Evolutionary conservation across 2,113 vertebrate genomes (phyloP).

Genomic region (Tricholaema leucomelas): DNA sequence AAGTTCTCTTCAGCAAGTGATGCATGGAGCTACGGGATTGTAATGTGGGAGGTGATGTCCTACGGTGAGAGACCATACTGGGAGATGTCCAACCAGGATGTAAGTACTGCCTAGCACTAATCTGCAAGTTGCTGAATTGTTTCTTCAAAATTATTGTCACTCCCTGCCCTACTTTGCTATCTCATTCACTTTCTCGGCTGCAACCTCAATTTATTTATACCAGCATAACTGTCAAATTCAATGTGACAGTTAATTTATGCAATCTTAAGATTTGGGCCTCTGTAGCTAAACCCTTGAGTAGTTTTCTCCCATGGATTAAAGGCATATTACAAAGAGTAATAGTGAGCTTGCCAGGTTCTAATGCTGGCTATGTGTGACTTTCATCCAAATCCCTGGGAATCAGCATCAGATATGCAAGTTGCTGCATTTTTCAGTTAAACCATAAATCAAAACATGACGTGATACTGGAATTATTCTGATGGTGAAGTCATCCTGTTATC

Average conservation of each 20-base stretch:
- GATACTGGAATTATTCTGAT: neutral
- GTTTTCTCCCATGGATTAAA: neutral
- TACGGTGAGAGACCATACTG: conserved; percentile 95
- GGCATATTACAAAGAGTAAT: neutral
- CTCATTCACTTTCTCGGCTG: neutral
- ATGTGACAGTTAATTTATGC: neutral
- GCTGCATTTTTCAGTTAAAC: neutral
- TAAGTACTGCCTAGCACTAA: conserved; percentile 72
- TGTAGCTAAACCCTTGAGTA: neutral
- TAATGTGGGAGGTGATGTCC: conserved; percentile 99
- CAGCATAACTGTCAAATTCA: neutral
- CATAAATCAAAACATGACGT: neutral
- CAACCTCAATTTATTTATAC: neutral
- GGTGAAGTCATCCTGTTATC: neutral
- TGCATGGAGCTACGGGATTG: conserved; percentile 95
- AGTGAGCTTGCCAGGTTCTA: neutral
- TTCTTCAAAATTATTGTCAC: neutral
- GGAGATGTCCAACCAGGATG: conserved; percentile 99
- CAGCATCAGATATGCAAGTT: neutral
- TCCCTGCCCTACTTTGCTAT: neutral
- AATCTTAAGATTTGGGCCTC: neutral
- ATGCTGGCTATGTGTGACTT: neutral
- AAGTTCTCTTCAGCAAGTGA: conserved; percentile 96
- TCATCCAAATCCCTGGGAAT: neutral
- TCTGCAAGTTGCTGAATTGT: neutral